Evolutionary conservation across 2,113 vertebrate genomes (phyloP).

Genomic region (Seriola rivoliana): DNA sequence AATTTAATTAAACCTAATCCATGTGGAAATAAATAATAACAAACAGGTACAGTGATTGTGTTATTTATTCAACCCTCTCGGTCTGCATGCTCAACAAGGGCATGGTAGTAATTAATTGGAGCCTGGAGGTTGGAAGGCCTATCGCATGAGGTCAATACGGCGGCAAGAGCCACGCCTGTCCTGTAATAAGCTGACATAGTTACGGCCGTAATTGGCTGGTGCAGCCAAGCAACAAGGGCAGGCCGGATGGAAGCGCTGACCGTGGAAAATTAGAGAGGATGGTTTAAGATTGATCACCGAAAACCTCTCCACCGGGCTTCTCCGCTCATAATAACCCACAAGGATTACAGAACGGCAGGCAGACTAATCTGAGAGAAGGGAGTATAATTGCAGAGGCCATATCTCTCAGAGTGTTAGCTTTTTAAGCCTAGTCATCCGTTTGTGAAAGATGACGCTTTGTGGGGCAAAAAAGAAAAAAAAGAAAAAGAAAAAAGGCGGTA

Average conservation of each 20-base stretch:
- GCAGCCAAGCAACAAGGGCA: slow-evolving; percentile 83
- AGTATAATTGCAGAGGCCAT: slow-evolving; percentile 70
- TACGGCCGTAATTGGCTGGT: slow-evolving; percentile 76
- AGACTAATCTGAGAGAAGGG: slow-evolving; percentile 70
- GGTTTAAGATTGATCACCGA: slow-evolving; percentile 83
- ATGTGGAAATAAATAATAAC: slow-evolving; percentile 55
- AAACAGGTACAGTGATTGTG: slow-evolving; percentile 58
- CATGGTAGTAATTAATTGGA: slow-evolving; percentile 71
- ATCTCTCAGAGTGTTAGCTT: slow-evolving; percentile 58
- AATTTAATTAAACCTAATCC: slow-evolving; percentile 67
- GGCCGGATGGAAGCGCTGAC: slow-evolving; percentile 80
- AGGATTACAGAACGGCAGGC: slow-evolving; percentile 66
- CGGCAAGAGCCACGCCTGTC: slow-evolving; percentile 58
- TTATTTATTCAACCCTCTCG: slow-evolving; percentile 56
- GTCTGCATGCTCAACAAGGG: slow-evolving; percentile 66
- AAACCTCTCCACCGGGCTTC: slow-evolving; percentile 65
- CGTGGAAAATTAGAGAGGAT: slow-evolving; percentile 82
- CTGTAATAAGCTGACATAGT: slow-evolving; percentile 82
- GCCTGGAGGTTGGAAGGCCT: slow-evolving; percentile 72
- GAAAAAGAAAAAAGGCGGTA: background rate
- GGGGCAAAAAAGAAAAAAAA: slow-evolving; percentile 10
- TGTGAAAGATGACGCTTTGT: slow-evolving; percentile 53
- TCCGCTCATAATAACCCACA: slow-evolving; percentile 68
- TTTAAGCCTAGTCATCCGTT: slow-evolving; percentile 64
- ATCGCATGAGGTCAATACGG: slow-evolving; percentile 72